These are phyloP conservation scores for Ammospiza nelsoni DNA, from an alignment of 2,113 vertebrate species.

Conservation along the genomic window DNA sequence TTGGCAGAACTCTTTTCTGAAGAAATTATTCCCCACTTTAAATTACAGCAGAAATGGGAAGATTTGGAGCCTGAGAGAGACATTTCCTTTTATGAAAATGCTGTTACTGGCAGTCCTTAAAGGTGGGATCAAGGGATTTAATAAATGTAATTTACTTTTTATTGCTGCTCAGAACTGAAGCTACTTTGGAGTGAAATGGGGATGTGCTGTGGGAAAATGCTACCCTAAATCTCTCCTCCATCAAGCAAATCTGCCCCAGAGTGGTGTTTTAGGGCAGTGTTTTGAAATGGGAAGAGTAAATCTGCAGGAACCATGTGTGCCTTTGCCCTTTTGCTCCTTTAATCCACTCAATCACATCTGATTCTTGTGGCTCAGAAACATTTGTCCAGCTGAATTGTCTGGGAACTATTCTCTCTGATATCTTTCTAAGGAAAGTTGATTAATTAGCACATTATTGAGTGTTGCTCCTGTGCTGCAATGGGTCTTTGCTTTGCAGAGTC, in stretches of 20 bases:
- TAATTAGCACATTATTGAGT: constrained; percentile 34
- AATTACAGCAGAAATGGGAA: constrained; percentile 30
- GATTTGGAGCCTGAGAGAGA: constrained; percentile 22
- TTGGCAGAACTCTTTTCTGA: constrained; percentile 6
- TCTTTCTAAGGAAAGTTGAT: constrained; percentile 17
- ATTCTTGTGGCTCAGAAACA: not conserved
- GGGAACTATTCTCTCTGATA: not conserved
- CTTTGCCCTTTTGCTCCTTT: not conserved
- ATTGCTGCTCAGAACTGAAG: constrained; percentile 46
- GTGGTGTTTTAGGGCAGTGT: not conserved
- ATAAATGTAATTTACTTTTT: constrained; percentile 65
- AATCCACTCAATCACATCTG: not conserved
- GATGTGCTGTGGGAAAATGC: constrained; percentile 5
- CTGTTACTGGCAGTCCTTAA: constrained; percentile 51
- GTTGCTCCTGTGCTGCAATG: not conserved
- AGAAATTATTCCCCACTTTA: constrained; percentile 1
- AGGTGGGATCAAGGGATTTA: constrained; percentile 57
- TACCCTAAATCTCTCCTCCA: constrained; percentile 23
- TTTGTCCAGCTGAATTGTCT: not conserved
- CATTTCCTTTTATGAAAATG: constrained; percentile 53
- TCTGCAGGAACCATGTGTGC: not conserved
- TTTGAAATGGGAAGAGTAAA: constrained; percentile 8
- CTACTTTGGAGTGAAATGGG: constrained; percentile 20
- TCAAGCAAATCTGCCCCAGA: constrained; percentile 24
- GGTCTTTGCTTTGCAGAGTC: constrained; percentile 19